Evolutionary conservation across 2,113 vertebrate genomes (phyloP).

Genomic region (Plecturocebus donacophilus): DNA sequence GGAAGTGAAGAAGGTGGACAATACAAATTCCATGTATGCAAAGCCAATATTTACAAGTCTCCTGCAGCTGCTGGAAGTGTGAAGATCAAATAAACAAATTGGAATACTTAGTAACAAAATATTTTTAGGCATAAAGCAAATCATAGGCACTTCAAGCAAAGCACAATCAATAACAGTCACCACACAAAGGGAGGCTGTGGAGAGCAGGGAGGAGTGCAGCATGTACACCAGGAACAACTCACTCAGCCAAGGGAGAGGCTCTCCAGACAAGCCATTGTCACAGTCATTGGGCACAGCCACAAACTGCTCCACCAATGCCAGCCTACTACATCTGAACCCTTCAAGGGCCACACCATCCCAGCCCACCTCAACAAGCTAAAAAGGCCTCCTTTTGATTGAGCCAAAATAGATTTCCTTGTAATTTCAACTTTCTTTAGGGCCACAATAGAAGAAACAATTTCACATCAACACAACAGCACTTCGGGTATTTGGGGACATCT

Average conservation of each 20-base stretch:
- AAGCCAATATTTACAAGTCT: background rate
- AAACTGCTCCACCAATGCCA: background rate
- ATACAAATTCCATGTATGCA: background rate
- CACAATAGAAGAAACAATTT: background rate
- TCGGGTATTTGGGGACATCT: background rate
- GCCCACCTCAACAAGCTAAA: background rate
- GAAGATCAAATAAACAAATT: background rate
- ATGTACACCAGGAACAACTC: background rate
- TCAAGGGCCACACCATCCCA: accelerated
- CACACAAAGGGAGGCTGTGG: background rate
- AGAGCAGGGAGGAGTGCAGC: background rate
- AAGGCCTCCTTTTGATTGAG: background rate
- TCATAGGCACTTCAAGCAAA: background rate
- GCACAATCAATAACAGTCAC: background rate
- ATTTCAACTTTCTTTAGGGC: background rate
- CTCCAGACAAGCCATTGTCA: too few relatives aligned
- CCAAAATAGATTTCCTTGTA: background rate
- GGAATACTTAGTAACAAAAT: background rate
- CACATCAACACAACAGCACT: background rate
- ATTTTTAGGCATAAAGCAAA: background rate
- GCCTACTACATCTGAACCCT: background rate
- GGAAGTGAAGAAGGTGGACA: background rate
- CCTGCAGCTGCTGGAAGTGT: background rate
- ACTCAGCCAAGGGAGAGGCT: background rate
- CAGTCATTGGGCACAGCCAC: accelerated